A percentile compares a stretch with the other conserved stretches of the same genome.
Conservation (phyloP, 2,113 vertebrate species). For the Meleagris gallopavo region DNA sequence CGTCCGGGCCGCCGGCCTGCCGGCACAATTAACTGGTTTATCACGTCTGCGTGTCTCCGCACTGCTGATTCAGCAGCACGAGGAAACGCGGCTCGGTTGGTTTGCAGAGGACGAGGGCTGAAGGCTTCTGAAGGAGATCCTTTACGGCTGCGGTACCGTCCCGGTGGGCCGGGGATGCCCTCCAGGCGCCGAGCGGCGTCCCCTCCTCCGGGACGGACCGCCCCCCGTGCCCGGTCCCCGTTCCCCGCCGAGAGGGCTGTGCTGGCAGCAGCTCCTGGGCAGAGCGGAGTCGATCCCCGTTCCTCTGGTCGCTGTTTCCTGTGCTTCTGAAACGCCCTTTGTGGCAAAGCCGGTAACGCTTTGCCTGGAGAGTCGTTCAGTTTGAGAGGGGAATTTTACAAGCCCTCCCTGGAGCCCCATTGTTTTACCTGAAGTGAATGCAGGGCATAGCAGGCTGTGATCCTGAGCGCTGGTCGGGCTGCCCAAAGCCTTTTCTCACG, state of each 20-base stretch:
- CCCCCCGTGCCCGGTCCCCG: neutral
- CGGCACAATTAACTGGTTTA: neutral
- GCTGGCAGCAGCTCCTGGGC: neutral
- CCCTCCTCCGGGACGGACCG: neutral
- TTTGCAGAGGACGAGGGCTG: neutral
- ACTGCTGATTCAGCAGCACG: neutral
- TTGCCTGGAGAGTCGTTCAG: neutral
- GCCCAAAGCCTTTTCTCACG: fast-evolving
- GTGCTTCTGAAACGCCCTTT: neutral
- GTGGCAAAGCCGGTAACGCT: neutral
- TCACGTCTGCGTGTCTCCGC: neutral
- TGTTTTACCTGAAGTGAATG: neutral
- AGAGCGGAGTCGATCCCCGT: fast-evolving
- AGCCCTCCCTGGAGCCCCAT: neutral
- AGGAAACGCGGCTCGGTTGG: neutral
- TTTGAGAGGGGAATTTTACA: neutral
- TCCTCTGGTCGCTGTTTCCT: neutral
- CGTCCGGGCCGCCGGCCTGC: no score
- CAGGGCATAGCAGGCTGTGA: fast-evolving
- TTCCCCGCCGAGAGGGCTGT: fast-evolving
- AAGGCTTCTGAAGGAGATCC: neutral
- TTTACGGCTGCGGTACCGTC: fast-evolving
- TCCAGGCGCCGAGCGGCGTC: no score
- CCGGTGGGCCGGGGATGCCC: fast-evolving
- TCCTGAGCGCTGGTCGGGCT: neutral